These are phyloP conservation scores for Chionis minor DNA, from an alignment of 2,113 vertebrate species.

Conservation along the genomic window DNA sequence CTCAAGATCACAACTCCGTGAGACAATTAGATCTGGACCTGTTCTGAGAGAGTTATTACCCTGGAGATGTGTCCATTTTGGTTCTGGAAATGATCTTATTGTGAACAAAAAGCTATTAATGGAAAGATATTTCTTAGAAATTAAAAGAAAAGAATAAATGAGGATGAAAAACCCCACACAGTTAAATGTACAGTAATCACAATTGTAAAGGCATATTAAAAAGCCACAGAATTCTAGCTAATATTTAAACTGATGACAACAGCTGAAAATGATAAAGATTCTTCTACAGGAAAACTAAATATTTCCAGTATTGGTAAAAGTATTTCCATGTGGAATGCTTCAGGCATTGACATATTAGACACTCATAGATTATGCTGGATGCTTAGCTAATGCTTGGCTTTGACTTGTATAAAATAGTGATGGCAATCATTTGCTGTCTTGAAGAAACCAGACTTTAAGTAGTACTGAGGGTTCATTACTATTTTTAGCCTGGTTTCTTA, in stretches of 20 bases:
- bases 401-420: neutral
- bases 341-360: neutral
- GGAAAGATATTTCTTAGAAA: constrained; percentile 29
- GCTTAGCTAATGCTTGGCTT: neutral
- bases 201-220: neutral
- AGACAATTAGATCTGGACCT: neutral
- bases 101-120: neutral
- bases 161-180: neutral
- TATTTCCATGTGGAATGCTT: neutral
- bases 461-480: neutral
- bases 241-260: neutral
- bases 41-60: neutral
- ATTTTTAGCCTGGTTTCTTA: neutral
- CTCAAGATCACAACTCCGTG: neutral
- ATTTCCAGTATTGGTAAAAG: neutral
- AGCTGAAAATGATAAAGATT: neutral
- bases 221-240: neutral
- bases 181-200: neutral
- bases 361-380: neutral
- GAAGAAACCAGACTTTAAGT: neutral
- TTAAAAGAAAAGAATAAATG: neutral
- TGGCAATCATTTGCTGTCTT: neutral
- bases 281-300: neutral
- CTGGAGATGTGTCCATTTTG: neutral
- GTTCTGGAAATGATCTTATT: neutral